Conservation (phyloP, 1,140 invertebrate genomes). For the Drosophila rufa region DNA sequence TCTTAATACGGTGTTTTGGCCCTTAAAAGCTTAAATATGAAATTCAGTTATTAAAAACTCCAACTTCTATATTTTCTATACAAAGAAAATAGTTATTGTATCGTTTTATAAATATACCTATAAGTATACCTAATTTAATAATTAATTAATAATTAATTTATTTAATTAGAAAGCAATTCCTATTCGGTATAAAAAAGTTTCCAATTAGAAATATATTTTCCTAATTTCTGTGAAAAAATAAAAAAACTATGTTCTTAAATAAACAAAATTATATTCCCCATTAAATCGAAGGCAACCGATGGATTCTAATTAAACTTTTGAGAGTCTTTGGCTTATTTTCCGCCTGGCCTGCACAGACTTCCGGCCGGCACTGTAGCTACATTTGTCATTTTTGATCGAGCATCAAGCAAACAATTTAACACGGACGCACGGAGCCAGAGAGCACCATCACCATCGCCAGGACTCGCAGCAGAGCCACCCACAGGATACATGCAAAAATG, state of each 20-base stretch:
- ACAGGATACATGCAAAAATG: conserved; percentile 75
- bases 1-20: background rate
- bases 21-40: background rate
- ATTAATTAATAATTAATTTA: too few relatives aligned
- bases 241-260: too few relatives aligned
- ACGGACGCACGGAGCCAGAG: conserved; percentile 36
- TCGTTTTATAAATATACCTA: too few relatives aligned
- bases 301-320: conserved; percentile 7
- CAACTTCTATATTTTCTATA: too few relatives aligned
- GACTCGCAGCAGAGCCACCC: conserved; percentile 10
- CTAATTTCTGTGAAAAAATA: too few relatives aligned
- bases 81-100: too few relatives aligned
- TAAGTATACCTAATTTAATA: too few relatives aligned
- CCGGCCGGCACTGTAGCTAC: conserved; percentile 60
- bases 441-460: background rate
- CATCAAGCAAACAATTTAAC: conserved; percentile 84
- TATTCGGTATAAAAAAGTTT: too few relatives aligned
- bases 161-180: too few relatives aligned
- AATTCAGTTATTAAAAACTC: background rate
- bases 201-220: too few relatives aligned
- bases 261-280: background rate
- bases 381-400: conserved; percentile 84
- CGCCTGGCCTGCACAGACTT: conserved; percentile 19
- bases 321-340: conserved; percentile 9
- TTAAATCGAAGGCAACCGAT: background rate